Conservation (phyloP, 2,888 invertebrate genomes). For the Noctua janthe region DNA sequence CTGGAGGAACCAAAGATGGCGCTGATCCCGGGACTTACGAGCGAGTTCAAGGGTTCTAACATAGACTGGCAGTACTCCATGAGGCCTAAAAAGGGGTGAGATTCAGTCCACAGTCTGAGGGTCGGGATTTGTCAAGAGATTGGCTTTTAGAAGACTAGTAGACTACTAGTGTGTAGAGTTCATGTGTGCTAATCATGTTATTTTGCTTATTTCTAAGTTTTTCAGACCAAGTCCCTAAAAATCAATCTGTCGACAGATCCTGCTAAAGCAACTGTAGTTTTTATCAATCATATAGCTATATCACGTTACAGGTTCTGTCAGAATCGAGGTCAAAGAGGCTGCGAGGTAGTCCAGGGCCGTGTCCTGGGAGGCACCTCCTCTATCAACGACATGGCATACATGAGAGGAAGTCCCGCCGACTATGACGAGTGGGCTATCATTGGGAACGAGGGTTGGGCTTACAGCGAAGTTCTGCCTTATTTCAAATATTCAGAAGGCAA, state of each 20-base stretch:
- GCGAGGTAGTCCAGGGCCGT: constrained; percentile 85
- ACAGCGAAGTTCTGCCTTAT: constrained; percentile 82
- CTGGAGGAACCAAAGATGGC: constrained; percentile 86
- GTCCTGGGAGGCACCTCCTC: constrained; percentile 86
- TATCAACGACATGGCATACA: constrained; percentile 88
- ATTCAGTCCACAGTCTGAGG: constrained; percentile 27
- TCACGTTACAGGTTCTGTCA: constrained; percentile 84
- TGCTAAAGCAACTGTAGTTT: constrained; percentile 65
- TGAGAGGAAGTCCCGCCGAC: constrained; percentile 86
- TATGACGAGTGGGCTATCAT: constrained; percentile 86
- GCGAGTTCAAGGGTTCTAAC: constrained; percentile 84
- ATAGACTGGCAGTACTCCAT: constrained; percentile 86
- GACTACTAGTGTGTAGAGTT: not conserved
- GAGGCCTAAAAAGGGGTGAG: constrained; percentile 86
- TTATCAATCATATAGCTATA: constrained; percentile 73
- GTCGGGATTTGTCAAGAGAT: constrained; percentile 65
- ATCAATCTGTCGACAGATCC: constrained; percentile 60
- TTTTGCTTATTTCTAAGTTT: not conserved
- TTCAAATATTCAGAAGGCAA: constrained; percentile 89
- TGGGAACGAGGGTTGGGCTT: constrained; percentile 87
- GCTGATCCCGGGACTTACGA: constrained; percentile 85
- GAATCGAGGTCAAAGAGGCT: constrained; percentile 79
- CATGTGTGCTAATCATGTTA: not conserved
- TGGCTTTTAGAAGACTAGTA: constrained; percentile 31
- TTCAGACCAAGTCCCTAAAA: constrained; percentile 18